These are phyloP conservation scores for Melieria crassipennis DNA, from an alignment of 2,888 invertebrate species.

Conservation along the genomic window DNA sequence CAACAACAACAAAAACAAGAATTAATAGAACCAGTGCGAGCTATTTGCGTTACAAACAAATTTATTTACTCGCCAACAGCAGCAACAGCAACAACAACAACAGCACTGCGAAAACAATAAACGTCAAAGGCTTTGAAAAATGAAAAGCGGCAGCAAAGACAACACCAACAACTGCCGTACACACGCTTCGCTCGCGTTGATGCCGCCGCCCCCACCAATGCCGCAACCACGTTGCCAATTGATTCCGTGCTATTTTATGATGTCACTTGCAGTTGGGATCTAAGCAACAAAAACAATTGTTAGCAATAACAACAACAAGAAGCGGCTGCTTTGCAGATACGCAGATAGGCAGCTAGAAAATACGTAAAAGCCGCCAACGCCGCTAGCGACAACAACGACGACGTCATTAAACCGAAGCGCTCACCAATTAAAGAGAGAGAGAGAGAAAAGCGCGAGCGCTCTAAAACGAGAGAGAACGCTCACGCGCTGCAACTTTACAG, in stretches of 20 bases:
- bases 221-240: conserved; percentile 10
- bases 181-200: background rate
- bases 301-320: too few relatives aligned
- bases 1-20: too few relatives aligned
- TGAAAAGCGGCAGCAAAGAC: background rate
- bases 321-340: background rate
- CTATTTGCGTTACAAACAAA: too few relatives aligned
- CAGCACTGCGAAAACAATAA: too few relatives aligned
- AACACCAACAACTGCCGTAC: background rate
- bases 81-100: too few relatives aligned
- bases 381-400: conserved; percentile 1
- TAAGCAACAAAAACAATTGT: too few relatives aligned
- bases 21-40: too few relatives aligned
- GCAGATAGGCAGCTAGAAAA: background rate
- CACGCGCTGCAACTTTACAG: background rate
- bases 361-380: conserved; percentile 5
- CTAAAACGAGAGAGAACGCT: background rate
- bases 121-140: background rate
- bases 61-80: too few relatives aligned
- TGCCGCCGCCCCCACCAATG: background rate
- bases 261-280: conserved; percentile 13
- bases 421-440: background rate
- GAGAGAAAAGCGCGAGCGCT: background rate
- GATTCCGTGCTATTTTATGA: conserved; percentile 16
- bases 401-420: conserved; percentile 15